phyloP scores from a whole-genome alignment of 2,797 vertebrate species.

The Darevskia mixta region DNA sequence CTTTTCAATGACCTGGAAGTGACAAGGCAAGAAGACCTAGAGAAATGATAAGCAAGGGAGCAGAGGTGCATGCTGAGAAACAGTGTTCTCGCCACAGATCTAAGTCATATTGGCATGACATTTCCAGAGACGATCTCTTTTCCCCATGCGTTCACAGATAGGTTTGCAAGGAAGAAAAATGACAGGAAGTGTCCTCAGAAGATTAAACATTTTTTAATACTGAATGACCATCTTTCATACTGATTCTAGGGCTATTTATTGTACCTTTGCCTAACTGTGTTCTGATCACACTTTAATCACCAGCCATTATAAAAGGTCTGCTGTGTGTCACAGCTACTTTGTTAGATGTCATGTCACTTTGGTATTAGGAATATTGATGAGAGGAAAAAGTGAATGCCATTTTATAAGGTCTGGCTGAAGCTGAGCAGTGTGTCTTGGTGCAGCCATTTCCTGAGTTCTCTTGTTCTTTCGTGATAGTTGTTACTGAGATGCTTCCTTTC shows the following conservation, averaged over 20 bases:
- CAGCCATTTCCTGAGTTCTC: rapidly evolving
- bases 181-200: not conserved
- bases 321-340: rapidly evolving
- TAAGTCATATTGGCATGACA: not conserved
- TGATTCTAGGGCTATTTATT: not conserved
- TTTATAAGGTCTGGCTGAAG: rapidly evolving
- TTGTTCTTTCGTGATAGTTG: conserved; percentile 18
- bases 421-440: rapidly evolving
- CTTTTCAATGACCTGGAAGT: not conserved
- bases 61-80: not conserved
- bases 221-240: conserved; percentile 4
- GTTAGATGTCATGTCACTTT: rapidly evolving
- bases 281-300: rapidly evolving
- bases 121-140: too few relatives aligned
- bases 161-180: not conserved
- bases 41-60: not conserved
- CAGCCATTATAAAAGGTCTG: not conserved
- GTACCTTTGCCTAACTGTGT: not conserved
- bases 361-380: conserved; percentile 20
- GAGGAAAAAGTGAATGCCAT: rapidly evolving
- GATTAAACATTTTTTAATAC: not conserved
- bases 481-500: conserved; percentile 26
- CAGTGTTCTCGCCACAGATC: not conserved
- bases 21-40: not conserved
- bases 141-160: not conserved